A percentile compares a stretch with the other conserved stretches of the same genome.
These are phyloP conservation scores for Dendrolimus kikuchii DNA, from an alignment of 1,140 invertebrate species.

Conservation along the genomic window DNA sequence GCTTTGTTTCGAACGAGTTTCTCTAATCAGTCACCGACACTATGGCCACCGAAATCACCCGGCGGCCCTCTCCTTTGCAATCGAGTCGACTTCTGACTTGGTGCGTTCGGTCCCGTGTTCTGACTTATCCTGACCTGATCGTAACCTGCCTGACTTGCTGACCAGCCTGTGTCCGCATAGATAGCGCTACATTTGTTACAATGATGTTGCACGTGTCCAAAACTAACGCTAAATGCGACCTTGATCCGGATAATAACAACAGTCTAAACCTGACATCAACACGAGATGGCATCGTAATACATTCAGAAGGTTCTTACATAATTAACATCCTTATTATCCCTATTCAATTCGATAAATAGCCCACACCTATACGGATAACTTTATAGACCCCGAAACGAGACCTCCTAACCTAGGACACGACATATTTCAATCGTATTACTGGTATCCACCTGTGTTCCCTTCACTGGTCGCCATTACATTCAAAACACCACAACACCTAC, in stretches of 20 bases:
- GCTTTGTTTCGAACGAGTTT: conserved; percentile 52
- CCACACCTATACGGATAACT: conserved; percentile 64
- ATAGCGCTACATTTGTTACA: conserved; percentile 32
- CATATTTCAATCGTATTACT: conserved; percentile 30
- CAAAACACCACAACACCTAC: conserved; percentile 44
- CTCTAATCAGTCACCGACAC: conserved; percentile 62
- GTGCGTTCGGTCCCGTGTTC: conserved; percentile 22
- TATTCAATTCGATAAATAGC: conserved; percentile 62
- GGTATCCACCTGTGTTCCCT: conserved; percentile 28
- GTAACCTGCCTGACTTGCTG: conserved; percentile 36
- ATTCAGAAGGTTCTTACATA: conserved; percentile 55
- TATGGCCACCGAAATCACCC: conserved; percentile 34
- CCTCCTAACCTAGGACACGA: conserved; percentile 53
- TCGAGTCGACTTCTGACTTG: conserved; percentile 41
- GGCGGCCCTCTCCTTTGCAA: conserved; percentile 40
- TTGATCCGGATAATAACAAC: conserved; percentile 56
- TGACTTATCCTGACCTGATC: neutral
- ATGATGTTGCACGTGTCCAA: conserved; percentile 51
- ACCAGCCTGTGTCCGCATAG: conserved; percentile 34
- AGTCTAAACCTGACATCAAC: conserved; percentile 51
- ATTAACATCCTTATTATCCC: conserved; percentile 45
- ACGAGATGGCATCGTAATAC: conserved; percentile 49
- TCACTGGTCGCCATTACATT: conserved; percentile 37
- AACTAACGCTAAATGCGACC: conserved; percentile 53
- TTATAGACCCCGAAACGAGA: conserved; percentile 48